Percentiles rank a stretch among this genome's conserved stretches.
Evolutionary conservation across 2,797 vertebrate species (phyloP).

Genomic region (Pantherophis vulpinus): DNA sequence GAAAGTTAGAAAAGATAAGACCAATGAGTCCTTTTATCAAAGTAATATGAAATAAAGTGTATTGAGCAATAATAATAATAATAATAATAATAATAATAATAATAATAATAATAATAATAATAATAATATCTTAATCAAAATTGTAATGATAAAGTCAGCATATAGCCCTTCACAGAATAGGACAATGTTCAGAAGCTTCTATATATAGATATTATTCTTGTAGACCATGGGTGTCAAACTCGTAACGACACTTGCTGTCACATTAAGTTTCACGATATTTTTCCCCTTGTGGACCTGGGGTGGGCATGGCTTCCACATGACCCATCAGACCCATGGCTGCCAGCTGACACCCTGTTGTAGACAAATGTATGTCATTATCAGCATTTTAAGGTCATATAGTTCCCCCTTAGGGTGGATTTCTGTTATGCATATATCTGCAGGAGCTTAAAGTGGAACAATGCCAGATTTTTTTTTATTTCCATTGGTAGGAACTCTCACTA

Average conservation of each 20-base stretch:
- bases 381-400: background rate
- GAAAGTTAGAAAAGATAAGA: background rate
- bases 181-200: background rate
- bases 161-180: background rate
- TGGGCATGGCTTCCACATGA: no score
- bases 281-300: no score
- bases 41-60: background rate
- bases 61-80: background rate
- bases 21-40: background rate
- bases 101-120: no score
- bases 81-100: no score
- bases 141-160: background rate
- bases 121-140: background rate
- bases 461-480: background rate
- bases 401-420: background rate
- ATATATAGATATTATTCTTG: background rate
- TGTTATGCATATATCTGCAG: background rate
- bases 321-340: no score
- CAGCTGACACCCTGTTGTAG: no score
- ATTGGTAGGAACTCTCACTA: background rate
- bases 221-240: no score
- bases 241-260: no score
- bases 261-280: no score
- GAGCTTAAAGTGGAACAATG: background rate
- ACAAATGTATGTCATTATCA: background rate